Conservation (phyloP, 92 coral and sea anemone species). For the Porites divaricata region DNA sequence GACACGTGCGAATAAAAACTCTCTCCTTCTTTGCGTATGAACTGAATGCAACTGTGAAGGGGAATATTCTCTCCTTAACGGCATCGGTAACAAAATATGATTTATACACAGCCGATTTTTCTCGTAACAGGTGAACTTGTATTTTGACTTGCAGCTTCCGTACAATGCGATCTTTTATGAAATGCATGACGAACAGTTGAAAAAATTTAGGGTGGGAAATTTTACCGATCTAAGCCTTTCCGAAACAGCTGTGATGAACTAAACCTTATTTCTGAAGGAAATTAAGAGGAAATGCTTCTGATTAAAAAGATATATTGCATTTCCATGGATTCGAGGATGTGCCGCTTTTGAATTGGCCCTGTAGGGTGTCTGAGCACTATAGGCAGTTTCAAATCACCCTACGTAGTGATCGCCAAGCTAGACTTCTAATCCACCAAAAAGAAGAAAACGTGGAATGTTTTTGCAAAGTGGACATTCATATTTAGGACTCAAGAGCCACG, state of each 20-base stretch:
- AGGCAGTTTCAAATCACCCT: constrained; percentile 22
- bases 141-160: constrained; percentile 50
- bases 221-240: constrained; percentile 23
- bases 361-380: constrained; percentile 19
- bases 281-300: constrained; percentile 51
- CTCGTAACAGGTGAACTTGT: constrained; percentile 42
- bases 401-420: background rate
- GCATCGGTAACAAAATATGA: background rate
- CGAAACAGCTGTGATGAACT: constrained; percentile 52
- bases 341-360: constrained; percentile 14
- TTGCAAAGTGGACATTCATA: background rate
- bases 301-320: constrained; percentile 48
- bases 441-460: constrained; percentile 6
- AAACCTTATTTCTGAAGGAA: constrained; percentile 32
- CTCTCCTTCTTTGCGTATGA: constrained; percentile 69
- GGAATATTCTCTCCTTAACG: background rate
- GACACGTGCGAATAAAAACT: constrained; percentile 42
- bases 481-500: background rate
- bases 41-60: constrained; percentile 1
- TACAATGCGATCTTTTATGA: constrained; percentile 29
- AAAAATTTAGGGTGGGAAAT: constrained; percentile 49
- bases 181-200: constrained; percentile 45
- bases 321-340: constrained; percentile 46
- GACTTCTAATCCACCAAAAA: constrained; percentile 25
- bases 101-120: background rate